phyloP scores from a whole-genome alignment of 1,140 invertebrate species.

The Plutomurus gul region DNA sequence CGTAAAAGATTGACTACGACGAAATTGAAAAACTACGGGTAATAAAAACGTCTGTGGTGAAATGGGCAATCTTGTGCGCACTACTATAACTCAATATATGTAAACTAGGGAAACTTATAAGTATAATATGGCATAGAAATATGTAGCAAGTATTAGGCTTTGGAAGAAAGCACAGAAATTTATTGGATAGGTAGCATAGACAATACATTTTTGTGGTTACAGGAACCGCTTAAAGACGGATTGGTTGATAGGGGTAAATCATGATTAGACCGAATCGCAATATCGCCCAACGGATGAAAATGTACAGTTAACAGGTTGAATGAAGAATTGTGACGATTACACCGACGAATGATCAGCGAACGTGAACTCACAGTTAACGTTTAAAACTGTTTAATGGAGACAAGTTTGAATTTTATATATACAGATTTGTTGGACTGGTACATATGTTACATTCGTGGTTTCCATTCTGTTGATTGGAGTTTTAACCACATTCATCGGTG shows the following conservation, averaged over 20 bases:
- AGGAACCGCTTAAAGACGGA: no score
- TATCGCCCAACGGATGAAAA: not conserved
- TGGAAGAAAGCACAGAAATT: no score
- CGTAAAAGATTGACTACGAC: conserved; percentile 9
- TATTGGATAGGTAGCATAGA: no score
- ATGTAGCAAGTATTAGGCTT: no score
- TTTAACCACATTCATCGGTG: conserved; percentile 70
- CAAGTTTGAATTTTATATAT: not conserved
- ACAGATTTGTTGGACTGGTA: conserved; percentile 62
- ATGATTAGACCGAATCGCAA: not conserved
- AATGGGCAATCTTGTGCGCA: no score
- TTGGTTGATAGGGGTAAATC: no score
- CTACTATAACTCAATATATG: no score
- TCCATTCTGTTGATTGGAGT: conserved; percentile 68
- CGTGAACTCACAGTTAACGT: no score
- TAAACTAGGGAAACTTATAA: no score
- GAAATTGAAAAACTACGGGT: not conserved
- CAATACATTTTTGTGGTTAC: no score
- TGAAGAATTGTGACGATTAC: not conserved
- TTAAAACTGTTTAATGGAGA: not conserved
- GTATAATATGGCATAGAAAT: no score
- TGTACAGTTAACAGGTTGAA: not conserved
- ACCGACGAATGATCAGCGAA: no score
- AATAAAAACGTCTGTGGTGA: not conserved
- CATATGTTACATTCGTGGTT: conserved; percentile 67